Evolutionary conservation across 2,888 invertebrate genomes (phyloP), one percentile per base, ranked within the genome.

Genomic region (Trichopria drosophilae): DNA sequence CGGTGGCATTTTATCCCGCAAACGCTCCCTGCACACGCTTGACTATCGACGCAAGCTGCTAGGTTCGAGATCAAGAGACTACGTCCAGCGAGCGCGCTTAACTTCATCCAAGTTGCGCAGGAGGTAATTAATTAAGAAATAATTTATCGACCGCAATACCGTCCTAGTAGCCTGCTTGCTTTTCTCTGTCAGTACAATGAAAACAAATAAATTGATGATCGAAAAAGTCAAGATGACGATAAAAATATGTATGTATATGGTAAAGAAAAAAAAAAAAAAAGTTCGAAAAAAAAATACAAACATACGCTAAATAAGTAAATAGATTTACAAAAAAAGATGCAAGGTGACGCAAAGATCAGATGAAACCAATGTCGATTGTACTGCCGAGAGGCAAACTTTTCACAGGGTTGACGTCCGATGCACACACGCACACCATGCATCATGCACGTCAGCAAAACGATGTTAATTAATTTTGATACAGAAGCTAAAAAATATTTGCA

Each of bases 11-110:
- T 60, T 72, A 60, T 65, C 70, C 53, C 72, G 73, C 61, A 73
- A 73, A 61, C 70, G 73, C 57, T 64, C 65, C 49, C 64, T 72
- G 47, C 63, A 62, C 52, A 65, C 71, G 53, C 67, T 73, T 58
- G 73, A 73, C 62, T 73, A 73, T 66, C 70, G 73, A 46, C 71
- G 73, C 64, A 73, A 73, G 68, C 64, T 73, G 63, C 64, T 72
- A 50, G 68, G 68, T 42, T 66, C 73, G 63, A 69, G 72, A 49
- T 69, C 73, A 51, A 71, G 73, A 59, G 73, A 73, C 69, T 73
- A 72, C 71, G 63, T 73, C 48, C 72, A 72, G 61, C 72, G 73
- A 59, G 68, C 68, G 61, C 72, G 72, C 67, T 68, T 73, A 68
- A 60, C 71, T 26, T 64, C 66, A 55, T 67, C 72, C 45, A 73